These are phyloP conservation scores for Dolichoris vasculosae DNA, from an alignment of 1,140 invertebrate species.

Conservation along the genomic window DNA sequence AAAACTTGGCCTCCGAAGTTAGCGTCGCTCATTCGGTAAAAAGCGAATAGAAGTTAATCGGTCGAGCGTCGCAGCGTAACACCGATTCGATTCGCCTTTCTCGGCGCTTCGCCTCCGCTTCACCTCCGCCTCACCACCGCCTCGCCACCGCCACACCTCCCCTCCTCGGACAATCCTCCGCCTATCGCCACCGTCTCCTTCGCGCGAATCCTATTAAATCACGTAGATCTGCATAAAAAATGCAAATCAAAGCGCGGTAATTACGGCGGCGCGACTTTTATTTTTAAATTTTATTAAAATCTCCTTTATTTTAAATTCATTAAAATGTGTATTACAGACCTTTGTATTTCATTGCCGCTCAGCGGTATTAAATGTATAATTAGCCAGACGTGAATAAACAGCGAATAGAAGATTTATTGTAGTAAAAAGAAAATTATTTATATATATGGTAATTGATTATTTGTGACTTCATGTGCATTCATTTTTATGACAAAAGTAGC, in stretches of 20 bases:
- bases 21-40: conserved; percentile 34
- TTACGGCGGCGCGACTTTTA: conserved; percentile 50
- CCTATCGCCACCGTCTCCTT: conserved; percentile 49
- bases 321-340: conserved; percentile 46
- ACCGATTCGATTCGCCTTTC: conserved; percentile 36
- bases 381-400: conserved; percentile 47
- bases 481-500: not conserved
- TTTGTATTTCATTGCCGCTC: conserved; percentile 42
- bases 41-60: conserved; percentile 48
- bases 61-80: conserved; percentile 27
- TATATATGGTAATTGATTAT: conserved; percentile 30
- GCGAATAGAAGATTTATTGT: conserved; percentile 39
- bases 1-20: conserved; percentile 5
- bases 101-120: not conserved
- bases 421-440: conserved; percentile 7
- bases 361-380: conserved; percentile 47
- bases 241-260: conserved; percentile 49
- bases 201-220: conserved; percentile 57
- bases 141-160: not conserved
- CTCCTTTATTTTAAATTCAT: conserved; percentile 52
- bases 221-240: conserved; percentile 53
- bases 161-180: not conserved
- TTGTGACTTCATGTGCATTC: not conserved
- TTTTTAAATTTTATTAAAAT: conserved; percentile 53
- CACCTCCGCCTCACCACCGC: not conserved